phyloP scores from a whole-genome alignment of 2,797 vertebrate genomes.

The Enteromius afrohamiltoni region DNA sequence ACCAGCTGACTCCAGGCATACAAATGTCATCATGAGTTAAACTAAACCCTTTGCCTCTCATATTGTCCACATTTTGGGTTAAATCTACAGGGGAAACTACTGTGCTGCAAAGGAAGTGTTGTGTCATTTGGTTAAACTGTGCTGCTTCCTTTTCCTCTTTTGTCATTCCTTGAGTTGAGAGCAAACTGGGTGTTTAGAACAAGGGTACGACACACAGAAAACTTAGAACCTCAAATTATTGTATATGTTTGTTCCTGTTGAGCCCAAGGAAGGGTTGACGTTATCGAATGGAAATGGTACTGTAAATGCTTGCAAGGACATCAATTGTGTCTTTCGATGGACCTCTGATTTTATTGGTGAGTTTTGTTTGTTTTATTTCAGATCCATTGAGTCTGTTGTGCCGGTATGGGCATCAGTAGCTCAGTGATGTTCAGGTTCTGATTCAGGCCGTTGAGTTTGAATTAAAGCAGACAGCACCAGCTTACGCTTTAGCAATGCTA shows the following conservation, averaged over 20 bases:
- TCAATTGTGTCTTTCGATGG: constrained; percentile 37
- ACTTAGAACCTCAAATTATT: constrained; percentile 1
- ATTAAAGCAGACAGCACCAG: constrained; percentile 26
- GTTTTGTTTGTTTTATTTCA: constrained; percentile 18
- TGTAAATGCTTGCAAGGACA: constrained; percentile 37
- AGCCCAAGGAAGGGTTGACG: not conserved
- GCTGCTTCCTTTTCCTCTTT: constrained; percentile 64
- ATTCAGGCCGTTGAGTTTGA: constrained; percentile 46
- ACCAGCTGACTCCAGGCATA: not conserved
- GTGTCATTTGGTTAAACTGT: constrained; percentile 57
- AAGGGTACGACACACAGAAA: constrained; percentile 13
- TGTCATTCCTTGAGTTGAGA: constrained; percentile 53
- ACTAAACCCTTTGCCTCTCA: constrained; percentile 3
- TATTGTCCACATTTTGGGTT: constrained; percentile 25
- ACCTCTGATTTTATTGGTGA: constrained; percentile 48
- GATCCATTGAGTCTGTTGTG: constrained; percentile 36
- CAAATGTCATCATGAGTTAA: not conserved
- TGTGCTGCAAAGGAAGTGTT: constrained; percentile 59
- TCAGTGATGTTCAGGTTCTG: constrained; percentile 49
- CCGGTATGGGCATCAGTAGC: constrained; percentile 45
- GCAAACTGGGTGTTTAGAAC: constrained; percentile 36
- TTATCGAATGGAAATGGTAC: constrained; percentile 1
- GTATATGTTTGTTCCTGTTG: constrained; percentile 28
- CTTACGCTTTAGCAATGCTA: constrained; percentile 47
- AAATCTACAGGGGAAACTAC: constrained; percentile 55